A percentile compares a stretch with the other conserved stretches of the same genome.
phyloP scores from a whole-genome alignment of 2,888 invertebrate genomes.

The Lycia hirtaria region DNA sequence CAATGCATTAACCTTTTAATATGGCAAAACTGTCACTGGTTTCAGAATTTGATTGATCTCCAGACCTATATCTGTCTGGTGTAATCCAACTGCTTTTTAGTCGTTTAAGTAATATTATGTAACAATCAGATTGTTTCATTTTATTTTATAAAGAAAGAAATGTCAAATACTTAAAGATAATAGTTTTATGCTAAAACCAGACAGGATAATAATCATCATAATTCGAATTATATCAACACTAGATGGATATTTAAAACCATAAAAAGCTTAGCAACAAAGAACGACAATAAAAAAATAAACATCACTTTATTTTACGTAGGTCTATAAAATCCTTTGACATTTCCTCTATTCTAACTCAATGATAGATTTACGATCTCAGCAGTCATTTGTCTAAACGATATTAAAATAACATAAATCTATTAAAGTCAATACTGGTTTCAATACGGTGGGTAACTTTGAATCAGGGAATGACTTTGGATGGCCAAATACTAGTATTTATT shows the following conservation, averaged over 20 bases:
- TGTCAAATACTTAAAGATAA: not conserved
- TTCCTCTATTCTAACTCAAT: conserved; percentile 5
- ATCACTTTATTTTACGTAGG: not conserved
- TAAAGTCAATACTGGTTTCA: conserved; percentile 2
- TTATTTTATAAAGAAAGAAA: too few relatives aligned
- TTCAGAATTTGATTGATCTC: too few relatives aligned
- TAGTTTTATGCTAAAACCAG: not conserved
- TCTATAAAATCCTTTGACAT: conserved; percentile 13
- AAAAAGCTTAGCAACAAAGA: conserved; percentile 6
- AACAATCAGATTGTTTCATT: too few relatives aligned
- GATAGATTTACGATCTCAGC: conserved; percentile 12
- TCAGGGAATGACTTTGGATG: too few relatives aligned
- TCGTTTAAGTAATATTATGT: too few relatives aligned
- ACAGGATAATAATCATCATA: not conserved
- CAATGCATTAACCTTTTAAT: too few relatives aligned
- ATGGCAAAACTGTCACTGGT: too few relatives aligned
- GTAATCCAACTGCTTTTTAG: too few relatives aligned
- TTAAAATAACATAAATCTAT: conserved; percentile 8
- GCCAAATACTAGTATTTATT: too few relatives aligned
- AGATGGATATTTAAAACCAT: not conserved
- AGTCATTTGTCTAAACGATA: conserved; percentile 15
- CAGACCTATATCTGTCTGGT: too few relatives aligned
- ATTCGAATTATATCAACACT: not conserved
- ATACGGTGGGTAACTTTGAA: too few relatives aligned
- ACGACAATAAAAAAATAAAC: not conserved